Conservation (phyloP, 2,113 vertebrate genomes). For the Forbesichthys agassizii region DNA sequence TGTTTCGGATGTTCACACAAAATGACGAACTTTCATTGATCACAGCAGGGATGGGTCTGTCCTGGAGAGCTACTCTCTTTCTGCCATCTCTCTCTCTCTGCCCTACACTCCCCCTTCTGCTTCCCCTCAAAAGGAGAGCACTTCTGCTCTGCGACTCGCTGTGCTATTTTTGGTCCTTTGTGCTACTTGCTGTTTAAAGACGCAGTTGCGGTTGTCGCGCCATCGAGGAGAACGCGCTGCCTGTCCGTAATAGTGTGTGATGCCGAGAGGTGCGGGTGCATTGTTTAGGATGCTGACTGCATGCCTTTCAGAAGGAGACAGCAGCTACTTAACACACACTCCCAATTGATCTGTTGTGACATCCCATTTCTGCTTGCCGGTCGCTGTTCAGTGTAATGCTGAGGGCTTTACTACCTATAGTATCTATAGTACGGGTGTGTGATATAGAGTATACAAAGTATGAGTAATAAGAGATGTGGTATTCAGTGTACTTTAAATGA, state of each 20-base stretch:
- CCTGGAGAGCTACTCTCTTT: slow-evolving; percentile 14
- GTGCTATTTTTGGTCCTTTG: slow-evolving; percentile 81
- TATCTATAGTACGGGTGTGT: too few relatives aligned
- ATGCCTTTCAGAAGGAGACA: slow-evolving; percentile 33
- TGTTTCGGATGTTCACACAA: not conserved
- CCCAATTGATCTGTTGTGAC: slow-evolving; percentile 31
- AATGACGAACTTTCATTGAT: slow-evolving; percentile 28
- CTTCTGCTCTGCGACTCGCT: slow-evolving; percentile 73
- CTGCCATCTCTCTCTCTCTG: slow-evolving; percentile 16
- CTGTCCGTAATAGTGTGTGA: slow-evolving; percentile 7
- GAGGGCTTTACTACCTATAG: not conserved
- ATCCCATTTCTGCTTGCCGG: slow-evolving; percentile 9
- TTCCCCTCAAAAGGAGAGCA: slow-evolving; percentile 66
- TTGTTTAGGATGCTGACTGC: slow-evolving; percentile 54
- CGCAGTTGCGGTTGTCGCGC: slow-evolving; percentile 71
- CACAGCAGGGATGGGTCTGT: slow-evolving; percentile 27
- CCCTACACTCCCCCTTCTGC: slow-evolving; percentile 29
- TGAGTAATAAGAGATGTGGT: not conserved
- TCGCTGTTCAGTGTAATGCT: not conserved
- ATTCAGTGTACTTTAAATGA: not conserved
- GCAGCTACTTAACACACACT: slow-evolving; percentile 26
- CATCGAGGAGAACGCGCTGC: slow-evolving; percentile 49
- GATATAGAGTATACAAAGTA: too few relatives aligned
- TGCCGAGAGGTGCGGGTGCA: slow-evolving; percentile 43
- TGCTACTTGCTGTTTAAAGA: slow-evolving; percentile 81